Conservation (phyloP, 2,113 vertebrate species). For the Colinus virginianus region DNA sequence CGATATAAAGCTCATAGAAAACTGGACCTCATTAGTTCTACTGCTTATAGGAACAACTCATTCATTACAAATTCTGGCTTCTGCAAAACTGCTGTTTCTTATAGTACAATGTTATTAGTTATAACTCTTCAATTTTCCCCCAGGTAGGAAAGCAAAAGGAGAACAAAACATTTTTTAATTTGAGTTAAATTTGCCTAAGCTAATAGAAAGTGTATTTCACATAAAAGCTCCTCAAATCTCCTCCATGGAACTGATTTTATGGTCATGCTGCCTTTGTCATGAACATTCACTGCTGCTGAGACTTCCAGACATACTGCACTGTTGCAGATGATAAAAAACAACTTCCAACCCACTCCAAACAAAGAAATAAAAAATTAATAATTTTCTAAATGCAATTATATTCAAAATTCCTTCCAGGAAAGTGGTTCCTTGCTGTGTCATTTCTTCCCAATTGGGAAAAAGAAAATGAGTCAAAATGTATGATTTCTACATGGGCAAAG, state of each 20-base stretch:
- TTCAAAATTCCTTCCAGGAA: neutral
- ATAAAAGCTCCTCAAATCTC: neutral
- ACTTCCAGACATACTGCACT: neutral
- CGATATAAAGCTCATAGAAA: neutral
- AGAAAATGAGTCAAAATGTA: neutral
- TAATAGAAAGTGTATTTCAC: neutral
- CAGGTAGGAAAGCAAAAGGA: neutral
- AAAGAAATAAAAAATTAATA: neutral
- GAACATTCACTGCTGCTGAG: neutral
- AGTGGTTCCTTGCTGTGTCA: neutral
- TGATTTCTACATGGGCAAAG: neutral
- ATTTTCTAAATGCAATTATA: neutral
- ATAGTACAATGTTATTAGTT: neutral
- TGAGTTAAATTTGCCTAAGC: neutral
- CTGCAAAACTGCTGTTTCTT: neutral
- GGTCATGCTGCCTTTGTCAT: neutral
- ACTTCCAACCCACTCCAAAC: neutral
- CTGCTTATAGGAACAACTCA: neutral
- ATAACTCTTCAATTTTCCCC: neutral
- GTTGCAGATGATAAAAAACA: neutral
- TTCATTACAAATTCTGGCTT: neutral
- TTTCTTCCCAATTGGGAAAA: neutral
- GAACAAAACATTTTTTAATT: neutral
- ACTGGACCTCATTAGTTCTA: neutral
- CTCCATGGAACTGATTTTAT: neutral